Evolutionary conservation across 2,888 invertebrate genomes (phyloP).

Genomic region (Griposia aprilina): DNA sequence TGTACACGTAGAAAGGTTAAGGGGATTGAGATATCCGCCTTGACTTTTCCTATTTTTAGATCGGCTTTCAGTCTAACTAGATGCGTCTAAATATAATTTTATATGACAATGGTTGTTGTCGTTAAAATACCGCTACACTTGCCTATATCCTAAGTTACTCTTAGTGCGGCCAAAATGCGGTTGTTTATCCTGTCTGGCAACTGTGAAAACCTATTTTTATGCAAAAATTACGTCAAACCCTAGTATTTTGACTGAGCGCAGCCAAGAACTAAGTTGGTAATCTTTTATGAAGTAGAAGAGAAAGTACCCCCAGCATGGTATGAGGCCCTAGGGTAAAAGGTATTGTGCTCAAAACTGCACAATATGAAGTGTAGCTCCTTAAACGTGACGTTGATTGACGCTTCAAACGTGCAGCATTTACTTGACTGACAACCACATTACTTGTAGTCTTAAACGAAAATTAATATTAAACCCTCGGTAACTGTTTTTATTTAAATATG

Average conservation of each 20-base stretch:
- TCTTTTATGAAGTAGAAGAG: neutral
- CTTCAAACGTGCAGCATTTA: slow-evolving; percentile 42
- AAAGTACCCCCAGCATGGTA: slow-evolving; percentile 21
- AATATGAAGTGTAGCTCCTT: slow-evolving; percentile 44
- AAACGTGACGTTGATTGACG: slow-evolving; percentile 52
- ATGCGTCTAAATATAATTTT: neutral
- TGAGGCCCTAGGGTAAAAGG: slow-evolving; percentile 16
- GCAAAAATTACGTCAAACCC: neutral
- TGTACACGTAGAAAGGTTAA: slow-evolving; percentile 18
- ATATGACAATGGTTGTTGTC: neutral
- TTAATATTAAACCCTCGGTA: slow-evolving; percentile 22
- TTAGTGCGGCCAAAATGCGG: neutral
- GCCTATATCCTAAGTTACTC: neutral
- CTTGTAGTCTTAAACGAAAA: slow-evolving; percentile 32
- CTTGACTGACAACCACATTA: slow-evolving; percentile 43
- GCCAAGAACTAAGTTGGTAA: neutral
- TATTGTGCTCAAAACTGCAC: slow-evolving; percentile 36
- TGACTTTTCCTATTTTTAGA: slow-evolving; percentile 7
- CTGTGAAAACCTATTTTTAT: neutral
- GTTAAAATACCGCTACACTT: neutral
- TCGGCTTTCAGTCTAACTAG: neutral
- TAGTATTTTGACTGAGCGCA: neutral
- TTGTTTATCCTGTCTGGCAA: neutral
- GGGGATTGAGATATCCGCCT: slow-evolving; percentile 23
- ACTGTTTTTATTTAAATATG: slow-evolving; percentile 20